phyloP scores from a whole-genome alignment of 2,113 vertebrate genomes.

The Anguilla rostrata region DNA sequence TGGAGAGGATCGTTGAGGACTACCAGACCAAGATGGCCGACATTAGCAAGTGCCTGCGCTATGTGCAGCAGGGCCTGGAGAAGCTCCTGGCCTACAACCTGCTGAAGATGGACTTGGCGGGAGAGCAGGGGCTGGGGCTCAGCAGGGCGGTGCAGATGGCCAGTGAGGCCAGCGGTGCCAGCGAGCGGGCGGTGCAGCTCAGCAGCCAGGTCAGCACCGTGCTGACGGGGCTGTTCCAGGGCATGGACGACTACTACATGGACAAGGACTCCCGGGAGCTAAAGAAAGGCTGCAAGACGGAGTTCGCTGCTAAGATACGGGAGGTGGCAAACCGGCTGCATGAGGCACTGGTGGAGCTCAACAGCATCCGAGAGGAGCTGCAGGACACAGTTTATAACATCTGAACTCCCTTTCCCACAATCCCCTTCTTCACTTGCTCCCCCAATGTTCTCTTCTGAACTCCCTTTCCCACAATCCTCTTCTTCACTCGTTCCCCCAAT shows the following conservation, averaged over 20 bases:
- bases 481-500: too few species aligned
- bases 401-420: slow-evolving; percentile 28
- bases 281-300: slow-evolving; percentile 61
- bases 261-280: slow-evolving; percentile 61
- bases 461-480: neutral
- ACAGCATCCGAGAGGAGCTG: slow-evolving; percentile 62
- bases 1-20: slow-evolving; percentile 53
- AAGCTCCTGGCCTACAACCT: slow-evolving; percentile 59
- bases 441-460: slow-evolving; percentile 24
- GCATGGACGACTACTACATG: slow-evolving; percentile 66
- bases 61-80: slow-evolving; percentile 57
- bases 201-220: slow-evolving; percentile 15
- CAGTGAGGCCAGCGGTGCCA: slow-evolving; percentile 3
- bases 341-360: slow-evolving; percentile 56
- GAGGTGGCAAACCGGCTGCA: slow-evolving; percentile 57
- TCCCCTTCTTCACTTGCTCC: neutral
- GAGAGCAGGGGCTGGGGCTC: slow-evolving; percentile 64
- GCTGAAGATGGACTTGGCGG: slow-evolving; percentile 65
- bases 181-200: slow-evolving; percentile 16
- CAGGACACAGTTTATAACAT: slow-evolving; percentile 53
- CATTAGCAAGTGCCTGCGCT: slow-evolving; percentile 58
- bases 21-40: slow-evolving; percentile 58
- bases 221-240: slow-evolving; percentile 54
- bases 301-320: slow-evolving; percentile 57
- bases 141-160: slow-evolving; percentile 60